These are phyloP conservation scores for Borostomias antarcticus DNA, from an alignment of 2,797 vertebrate genomes.

Conservation along the genomic window DNA sequence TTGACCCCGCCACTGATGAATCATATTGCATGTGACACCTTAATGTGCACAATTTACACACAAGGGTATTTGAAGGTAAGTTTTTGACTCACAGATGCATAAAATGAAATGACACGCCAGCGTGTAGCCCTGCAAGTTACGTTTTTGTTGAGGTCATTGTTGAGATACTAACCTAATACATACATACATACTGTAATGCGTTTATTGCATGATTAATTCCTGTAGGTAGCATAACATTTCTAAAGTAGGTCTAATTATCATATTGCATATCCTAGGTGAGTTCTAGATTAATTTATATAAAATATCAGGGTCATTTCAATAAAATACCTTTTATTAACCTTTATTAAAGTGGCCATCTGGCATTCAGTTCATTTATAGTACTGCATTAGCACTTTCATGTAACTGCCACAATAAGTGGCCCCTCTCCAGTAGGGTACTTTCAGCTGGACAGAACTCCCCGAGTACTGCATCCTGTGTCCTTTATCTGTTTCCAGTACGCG, in stretches of 20 bases:
- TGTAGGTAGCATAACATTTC: background rate
- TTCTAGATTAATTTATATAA: background rate
- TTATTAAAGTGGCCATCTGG: background rate
- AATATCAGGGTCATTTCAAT: background rate
- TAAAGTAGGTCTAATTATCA: constrained; percentile 2
- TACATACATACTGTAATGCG: no score
- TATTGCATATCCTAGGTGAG: background rate
- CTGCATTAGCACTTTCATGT: no score
- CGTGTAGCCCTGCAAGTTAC: no score
- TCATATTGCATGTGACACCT: constrained; percentile 36
- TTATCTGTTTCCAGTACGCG: constrained; percentile 69
- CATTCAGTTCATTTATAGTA: no score
- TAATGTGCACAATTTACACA: constrained; percentile 19
- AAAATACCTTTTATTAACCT: background rate
- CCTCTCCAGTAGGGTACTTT: background rate
- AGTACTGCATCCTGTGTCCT: constrained; percentile 52
- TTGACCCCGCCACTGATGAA: constrained; percentile 47
- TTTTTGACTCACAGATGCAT: constrained; percentile 26
- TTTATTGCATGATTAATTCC: no score
- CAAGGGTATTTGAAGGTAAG: constrained; percentile 31
- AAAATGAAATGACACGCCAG: background rate
- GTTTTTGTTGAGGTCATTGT: background rate
- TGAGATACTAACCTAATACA: background rate
- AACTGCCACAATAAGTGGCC: background rate
- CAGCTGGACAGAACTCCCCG: background rate